Conservation (phyloP, 2,113 vertebrate species). For the Heterochromis multidens region DNA sequence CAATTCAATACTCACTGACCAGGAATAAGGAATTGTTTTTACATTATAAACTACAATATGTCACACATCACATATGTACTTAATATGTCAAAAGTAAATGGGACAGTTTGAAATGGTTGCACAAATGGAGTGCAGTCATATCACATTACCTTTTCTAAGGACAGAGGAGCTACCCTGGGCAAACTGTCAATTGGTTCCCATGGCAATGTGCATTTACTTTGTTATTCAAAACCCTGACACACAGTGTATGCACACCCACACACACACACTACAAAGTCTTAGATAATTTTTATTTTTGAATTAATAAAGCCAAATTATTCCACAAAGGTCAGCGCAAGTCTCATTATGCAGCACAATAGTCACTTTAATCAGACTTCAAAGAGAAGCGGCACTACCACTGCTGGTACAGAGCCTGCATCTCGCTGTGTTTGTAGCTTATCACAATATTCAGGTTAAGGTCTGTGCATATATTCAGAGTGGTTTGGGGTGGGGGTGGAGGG, state of each 20-base stretch:
- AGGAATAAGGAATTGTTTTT: neutral
- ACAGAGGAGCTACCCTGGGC: neutral
- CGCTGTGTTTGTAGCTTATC: conserved; percentile 1
- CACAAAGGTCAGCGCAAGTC: conserved; percentile 8
- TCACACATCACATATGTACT: neutral
- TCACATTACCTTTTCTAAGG: neutral
- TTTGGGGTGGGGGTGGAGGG: neutral
- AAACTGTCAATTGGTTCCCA: conserved; percentile 16
- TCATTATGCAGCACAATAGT: conserved; percentile 28
- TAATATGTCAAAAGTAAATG: neutral
- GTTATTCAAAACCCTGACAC: neutral
- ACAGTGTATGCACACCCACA: neutral
- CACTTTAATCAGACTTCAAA: conserved; percentile 35
- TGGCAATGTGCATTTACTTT: neutral
- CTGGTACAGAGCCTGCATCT: neutral
- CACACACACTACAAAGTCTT: neutral
- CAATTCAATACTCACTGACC: neutral
- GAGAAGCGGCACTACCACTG: neutral
- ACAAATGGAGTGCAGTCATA: neutral
- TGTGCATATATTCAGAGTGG: neutral
- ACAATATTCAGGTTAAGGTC: conserved; percentile 22
- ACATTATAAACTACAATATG: neutral
- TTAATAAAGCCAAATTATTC: conserved; percentile 12
- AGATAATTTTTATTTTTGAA: neutral
- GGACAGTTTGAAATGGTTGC: neutral